Percentiles rank a stretch among this genome's conserved stretches.
Conservation (phyloP, 2,888 invertebrate genomes). For the Glaucopsyche alexis region DNA sequence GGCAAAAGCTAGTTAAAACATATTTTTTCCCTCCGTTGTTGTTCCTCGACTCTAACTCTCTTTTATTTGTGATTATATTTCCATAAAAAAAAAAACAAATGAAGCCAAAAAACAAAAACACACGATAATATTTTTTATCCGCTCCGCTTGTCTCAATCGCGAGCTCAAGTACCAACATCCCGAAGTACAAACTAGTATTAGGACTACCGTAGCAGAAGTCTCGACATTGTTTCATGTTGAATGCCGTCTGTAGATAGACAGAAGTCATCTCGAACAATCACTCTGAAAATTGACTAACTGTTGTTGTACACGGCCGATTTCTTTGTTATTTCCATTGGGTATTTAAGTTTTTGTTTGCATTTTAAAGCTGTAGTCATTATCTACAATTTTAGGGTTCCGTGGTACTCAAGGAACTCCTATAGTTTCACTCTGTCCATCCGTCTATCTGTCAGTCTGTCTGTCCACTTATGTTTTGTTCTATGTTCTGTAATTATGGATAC, state of each 20-base stretch:
- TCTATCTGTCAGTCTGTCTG: too few relatives aligned
- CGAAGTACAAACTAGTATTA: constrained; percentile 39
- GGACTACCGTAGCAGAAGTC: constrained; percentile 66
- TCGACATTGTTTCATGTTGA: constrained; percentile 51
- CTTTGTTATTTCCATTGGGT: constrained; percentile 17
- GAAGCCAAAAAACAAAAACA: too few relatives aligned
- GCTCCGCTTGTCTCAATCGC: constrained; percentile 13
- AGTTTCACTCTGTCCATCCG: too few relatives aligned
- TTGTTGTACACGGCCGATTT: constrained; percentile 22
- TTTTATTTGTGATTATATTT: too few relatives aligned
- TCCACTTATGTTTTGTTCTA: too few relatives aligned
- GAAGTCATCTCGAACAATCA: constrained; percentile 35
- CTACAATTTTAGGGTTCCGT: not conserved
- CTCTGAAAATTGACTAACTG: constrained; percentile 28
- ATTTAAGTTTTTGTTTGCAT: constrained; percentile 15
- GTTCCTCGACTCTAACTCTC: too few relatives aligned
- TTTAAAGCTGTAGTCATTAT: not conserved
- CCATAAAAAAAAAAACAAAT: too few relatives aligned
- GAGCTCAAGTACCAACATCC: constrained; percentile 8
- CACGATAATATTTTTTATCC: not conserved
- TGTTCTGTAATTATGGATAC: too few relatives aligned
- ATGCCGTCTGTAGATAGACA: constrained; percentile 37
- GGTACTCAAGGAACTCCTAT: too few relatives aligned
- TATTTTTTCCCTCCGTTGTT: too few relatives aligned
- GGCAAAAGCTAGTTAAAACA: too few relatives aligned